Conservation (phyloP, 2,113 vertebrate genomes). For the Erythrolamprus reginae region DNA sequence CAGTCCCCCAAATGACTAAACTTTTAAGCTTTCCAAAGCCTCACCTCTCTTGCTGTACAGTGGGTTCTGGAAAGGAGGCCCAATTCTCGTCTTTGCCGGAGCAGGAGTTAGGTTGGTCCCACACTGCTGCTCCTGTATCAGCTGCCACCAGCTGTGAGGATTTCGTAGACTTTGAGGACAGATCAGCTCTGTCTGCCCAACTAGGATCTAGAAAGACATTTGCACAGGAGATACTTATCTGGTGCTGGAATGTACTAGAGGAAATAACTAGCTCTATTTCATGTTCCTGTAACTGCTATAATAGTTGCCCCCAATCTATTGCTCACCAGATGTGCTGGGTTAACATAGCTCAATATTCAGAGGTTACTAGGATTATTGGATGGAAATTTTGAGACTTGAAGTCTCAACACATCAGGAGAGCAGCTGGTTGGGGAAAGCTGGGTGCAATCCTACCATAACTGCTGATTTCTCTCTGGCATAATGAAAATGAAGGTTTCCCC, state of each 20-base stretch:
- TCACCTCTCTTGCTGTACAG: constrained; percentile 37
- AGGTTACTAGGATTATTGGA: not conserved
- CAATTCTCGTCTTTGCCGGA: constrained; percentile 41
- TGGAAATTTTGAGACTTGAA: not conserved
- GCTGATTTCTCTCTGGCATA: not conserved
- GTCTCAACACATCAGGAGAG: not conserved
- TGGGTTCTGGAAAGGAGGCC: constrained; percentile 35
- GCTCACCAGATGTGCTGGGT: not conserved
- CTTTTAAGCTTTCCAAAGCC: not conserved
- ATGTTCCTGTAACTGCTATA: not conserved
- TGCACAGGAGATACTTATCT: not conserved
- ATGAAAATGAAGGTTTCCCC: not conserved
- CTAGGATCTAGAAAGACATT: not conserved
- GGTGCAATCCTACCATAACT: not conserved
- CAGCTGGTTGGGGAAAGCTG: not conserved
- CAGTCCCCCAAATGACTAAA: not conserved
- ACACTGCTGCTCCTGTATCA: constrained; percentile 19
- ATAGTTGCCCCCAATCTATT: not conserved
- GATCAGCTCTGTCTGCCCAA: not conserved
- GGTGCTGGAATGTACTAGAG: not conserved
- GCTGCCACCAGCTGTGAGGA: not conserved
- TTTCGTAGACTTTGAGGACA: not conserved
- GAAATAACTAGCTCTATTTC: not conserved
- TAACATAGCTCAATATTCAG: not conserved
- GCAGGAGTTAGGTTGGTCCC: not conserved